Evolutionary conservation across 2,797 vertebrate genomes (phyloP).

Genomic region (Erethizon dorsatum): DNA sequence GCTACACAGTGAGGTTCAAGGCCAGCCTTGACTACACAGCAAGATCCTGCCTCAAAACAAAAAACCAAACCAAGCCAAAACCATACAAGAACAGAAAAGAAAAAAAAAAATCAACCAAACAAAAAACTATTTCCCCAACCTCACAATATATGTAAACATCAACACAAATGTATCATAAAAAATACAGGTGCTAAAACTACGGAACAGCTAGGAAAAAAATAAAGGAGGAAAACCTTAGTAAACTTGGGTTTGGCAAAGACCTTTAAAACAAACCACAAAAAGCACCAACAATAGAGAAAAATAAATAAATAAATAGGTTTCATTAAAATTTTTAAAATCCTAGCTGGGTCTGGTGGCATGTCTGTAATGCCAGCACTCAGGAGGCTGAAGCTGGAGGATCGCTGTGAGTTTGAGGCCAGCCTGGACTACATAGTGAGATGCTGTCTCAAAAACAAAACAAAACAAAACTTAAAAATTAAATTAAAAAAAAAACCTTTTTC

Average conservation of each 20-base stretch:
- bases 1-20: background rate
- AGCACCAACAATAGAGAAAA: slow-evolving; percentile 30
- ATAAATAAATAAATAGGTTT: background rate
- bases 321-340: background rate
- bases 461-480: background rate
- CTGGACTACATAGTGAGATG: too few relatives aligned
- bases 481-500: background rate
- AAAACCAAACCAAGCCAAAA: too few relatives aligned
- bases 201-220: background rate
- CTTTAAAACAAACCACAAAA: slow-evolving; percentile 39
- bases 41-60: background rate
- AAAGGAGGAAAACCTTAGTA: background rate
- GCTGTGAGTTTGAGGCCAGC: too few relatives aligned
- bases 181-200: background rate
- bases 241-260: slow-evolving; percentile 2
- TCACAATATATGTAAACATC: background rate
- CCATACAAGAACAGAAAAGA: background rate
- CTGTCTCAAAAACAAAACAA: background rate
- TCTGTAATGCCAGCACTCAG: too few relatives aligned
- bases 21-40: too few relatives aligned
- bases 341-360: background rate
- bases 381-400: too few relatives aligned
- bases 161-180: background rate
- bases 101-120: background rate
- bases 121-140: background rate